Conservation (phyloP, 1,140 invertebrate genomes). For the Eufriesea mexicana region DNA sequence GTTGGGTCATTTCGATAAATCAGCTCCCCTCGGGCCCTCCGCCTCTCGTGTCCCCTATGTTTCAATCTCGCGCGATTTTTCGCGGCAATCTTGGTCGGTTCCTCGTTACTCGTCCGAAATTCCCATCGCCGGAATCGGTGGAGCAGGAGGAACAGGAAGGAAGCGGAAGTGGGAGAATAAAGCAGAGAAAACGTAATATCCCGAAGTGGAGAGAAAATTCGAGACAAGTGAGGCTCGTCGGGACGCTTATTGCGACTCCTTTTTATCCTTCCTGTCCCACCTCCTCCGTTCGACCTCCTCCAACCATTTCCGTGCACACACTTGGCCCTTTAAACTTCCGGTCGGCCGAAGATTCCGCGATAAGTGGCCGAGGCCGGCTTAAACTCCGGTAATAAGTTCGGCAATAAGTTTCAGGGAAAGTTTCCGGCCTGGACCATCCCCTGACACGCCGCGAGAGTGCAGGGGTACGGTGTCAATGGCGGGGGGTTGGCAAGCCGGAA, state of each 20-base stretch:
- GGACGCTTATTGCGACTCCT: conserved; percentile 50
- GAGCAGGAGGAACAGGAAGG: too few species aligned
- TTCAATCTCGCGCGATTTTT: too few species aligned
- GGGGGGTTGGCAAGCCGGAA: background rate
- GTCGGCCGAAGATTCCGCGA: conserved; percentile 71
- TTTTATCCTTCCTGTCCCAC: conserved; percentile 15
- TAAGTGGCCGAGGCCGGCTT: conserved; percentile 70
- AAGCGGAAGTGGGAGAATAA: conserved; percentile 10
- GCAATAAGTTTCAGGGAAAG: conserved; percentile 73
- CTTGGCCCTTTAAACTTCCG: conserved; percentile 72
- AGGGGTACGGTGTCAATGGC: background rate
- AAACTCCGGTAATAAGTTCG: conserved; percentile 75
- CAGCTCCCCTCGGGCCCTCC: too few species aligned
- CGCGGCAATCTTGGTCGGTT: too few species aligned
- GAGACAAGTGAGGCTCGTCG: conserved; percentile 42
- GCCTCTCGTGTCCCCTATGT: too few species aligned
- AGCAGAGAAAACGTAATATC: conserved; percentile 57
- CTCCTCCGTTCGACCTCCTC: conserved; percentile 12
- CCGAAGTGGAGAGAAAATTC: conserved; percentile 52
- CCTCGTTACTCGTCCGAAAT: background rate
- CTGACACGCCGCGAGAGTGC: background rate
- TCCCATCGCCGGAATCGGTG: background rate
- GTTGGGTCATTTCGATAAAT: too few species aligned
- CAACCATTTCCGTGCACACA: conserved; percentile 31
- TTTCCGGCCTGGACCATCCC: conserved; percentile 55